phyloP scores from a whole-genome alignment of 2,113 vertebrate species.

The Pithys albifrons region DNA sequence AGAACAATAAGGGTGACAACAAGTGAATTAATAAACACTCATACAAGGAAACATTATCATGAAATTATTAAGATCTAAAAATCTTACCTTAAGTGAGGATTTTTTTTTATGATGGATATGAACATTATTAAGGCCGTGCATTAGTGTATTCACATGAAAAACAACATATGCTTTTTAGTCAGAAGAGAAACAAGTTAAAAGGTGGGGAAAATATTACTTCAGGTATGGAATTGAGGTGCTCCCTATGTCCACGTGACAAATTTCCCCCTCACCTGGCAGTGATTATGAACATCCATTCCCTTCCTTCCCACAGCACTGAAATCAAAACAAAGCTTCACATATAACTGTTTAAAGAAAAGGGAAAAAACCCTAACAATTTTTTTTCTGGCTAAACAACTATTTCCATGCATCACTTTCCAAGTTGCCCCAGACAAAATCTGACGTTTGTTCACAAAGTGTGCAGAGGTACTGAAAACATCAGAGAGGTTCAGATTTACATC shows the following conservation, averaged over 20 bases:
- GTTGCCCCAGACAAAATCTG: not conserved
- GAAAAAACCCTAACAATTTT: fast-evolving
- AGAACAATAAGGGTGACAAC: not conserved
- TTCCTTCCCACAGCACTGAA: not conserved
- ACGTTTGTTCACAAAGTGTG: not conserved
- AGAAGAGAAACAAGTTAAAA: not conserved
- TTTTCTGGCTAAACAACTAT: not conserved
- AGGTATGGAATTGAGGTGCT: not conserved
- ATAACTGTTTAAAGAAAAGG: not conserved
- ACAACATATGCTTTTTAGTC: not conserved
- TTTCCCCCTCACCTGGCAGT: fast-evolving
- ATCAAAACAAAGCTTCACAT: not conserved
- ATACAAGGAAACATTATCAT: not conserved
- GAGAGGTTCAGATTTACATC: not conserved
- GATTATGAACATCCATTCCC: not conserved
- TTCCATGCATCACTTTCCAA: not conserved
- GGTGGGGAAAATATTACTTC: not conserved
- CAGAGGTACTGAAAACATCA: not conserved
- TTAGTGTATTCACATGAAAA: not conserved
- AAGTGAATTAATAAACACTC: not conserved
- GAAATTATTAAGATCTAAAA: not conserved
- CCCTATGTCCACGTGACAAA: fast-evolving
- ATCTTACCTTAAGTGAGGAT: not conserved
- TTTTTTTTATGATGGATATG: not conserved
- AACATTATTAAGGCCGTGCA: not conserved